These are phyloP conservation scores for Peromyscus californicus DNA, from an alignment of 2,113 vertebrate species.

Conservation along the genomic window DNA sequence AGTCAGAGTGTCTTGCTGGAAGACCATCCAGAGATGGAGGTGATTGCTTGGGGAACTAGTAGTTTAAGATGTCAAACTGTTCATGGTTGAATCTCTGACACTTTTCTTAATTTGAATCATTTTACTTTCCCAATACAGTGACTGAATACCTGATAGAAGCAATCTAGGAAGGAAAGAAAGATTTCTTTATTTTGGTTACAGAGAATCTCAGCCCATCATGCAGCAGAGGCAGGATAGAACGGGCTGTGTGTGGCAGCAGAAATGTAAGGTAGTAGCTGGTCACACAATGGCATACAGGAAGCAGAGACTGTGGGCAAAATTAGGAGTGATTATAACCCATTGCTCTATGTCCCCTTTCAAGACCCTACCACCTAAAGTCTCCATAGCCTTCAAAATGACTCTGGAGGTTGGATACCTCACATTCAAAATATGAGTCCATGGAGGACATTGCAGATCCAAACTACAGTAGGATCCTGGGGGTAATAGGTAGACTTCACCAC, in stretches of 20 bases:
- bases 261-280: neutral
- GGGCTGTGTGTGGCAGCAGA: too few species aligned
- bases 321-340: neutral
- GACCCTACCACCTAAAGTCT: neutral
- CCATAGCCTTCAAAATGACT: neutral
- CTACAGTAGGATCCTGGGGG: neutral
- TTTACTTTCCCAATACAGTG: neutral
- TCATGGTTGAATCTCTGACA: neutral
- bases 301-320: neutral
- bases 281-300: neutral
- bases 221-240: neutral
- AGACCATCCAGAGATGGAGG: neutral
- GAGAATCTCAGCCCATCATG: neutral
- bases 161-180: neutral
- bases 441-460: neutral
- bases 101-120: neutral
- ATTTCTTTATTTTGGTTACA: neutral
- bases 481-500: neutral
- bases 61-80: neutral
- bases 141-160: neutral
- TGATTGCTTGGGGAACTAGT: neutral
- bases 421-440: neutral
- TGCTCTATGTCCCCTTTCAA: neutral
- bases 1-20: rapidly evolving
- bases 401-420: neutral